A percentile compares a stretch with the other conserved stretches of the same genome.
Evolutionary conservation across 2,888 invertebrate species (phyloP).

Genomic region (Pristionchus maxplancki): DNA sequence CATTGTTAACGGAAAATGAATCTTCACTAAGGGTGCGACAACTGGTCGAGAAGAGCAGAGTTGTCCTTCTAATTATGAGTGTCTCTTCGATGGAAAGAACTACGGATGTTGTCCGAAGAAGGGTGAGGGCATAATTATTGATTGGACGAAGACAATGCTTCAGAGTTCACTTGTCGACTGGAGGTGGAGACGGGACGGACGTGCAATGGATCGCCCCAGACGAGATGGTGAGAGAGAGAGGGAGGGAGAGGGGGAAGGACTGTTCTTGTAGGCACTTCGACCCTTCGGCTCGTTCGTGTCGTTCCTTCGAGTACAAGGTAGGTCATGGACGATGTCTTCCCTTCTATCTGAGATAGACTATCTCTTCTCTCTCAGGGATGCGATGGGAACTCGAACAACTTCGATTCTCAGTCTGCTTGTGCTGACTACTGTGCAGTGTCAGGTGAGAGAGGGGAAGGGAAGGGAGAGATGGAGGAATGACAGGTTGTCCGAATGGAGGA

Average conservation of each 20-base stretch:
- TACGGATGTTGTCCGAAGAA: conserved; percentile 70
- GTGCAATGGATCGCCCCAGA: conserved; percentile 83
- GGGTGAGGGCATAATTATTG: conserved; percentile 52
- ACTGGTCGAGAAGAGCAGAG: conserved; percentile 42
- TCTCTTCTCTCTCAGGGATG: conserved; percentile 63
- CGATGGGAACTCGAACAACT: conserved; percentile 72
- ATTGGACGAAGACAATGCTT: background rate
- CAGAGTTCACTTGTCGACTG: conserved; percentile 56
- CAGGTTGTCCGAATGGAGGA: conserved; percentile 53
- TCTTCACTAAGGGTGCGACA: background rate
- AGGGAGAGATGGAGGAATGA: background rate
- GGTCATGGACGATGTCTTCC: background rate
- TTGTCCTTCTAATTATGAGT: conserved; percentile 71
- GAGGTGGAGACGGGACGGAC: conserved; percentile 53
- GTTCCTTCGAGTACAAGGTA: conserved; percentile 60
- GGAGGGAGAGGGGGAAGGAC: background rate
- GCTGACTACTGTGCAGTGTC: conserved; percentile 64
- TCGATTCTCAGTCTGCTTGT: conserved; percentile 64
- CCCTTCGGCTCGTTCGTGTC: conserved; percentile 58
- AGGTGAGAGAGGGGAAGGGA: conserved; percentile 52
- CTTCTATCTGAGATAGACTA: too few relatives aligned
- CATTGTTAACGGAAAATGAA: background rate
- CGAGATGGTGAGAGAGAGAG: conserved; percentile 84
- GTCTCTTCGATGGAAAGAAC: conserved; percentile 65
- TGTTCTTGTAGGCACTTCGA: conserved; percentile 82